phyloP scores from a whole-genome alignment of 1,140 invertebrate species.

The Caerostris darwini region DNA sequence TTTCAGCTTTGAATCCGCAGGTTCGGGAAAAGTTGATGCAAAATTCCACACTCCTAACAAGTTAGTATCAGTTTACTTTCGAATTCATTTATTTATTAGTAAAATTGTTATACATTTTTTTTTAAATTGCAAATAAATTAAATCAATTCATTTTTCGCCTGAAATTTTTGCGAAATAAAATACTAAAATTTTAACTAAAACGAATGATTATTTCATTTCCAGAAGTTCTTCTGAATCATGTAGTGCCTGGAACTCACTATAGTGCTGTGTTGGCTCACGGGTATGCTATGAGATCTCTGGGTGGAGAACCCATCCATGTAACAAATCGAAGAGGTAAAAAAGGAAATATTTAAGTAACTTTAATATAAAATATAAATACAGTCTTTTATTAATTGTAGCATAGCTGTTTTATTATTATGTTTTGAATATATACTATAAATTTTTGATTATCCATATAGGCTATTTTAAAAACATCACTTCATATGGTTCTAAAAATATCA shows the following conservation, averaged over 20 bases:
- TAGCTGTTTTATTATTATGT: too few relatives aligned
- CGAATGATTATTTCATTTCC: neutral
- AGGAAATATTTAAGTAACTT: neutral
- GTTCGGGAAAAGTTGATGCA: slow-evolving; percentile 29
- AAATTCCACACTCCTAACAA: slow-evolving; percentile 65
- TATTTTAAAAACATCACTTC: too few relatives aligned
- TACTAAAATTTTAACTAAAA: neutral
- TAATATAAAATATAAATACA: too few relatives aligned
- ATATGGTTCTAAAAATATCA: too few relatives aligned
- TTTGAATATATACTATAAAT: too few relatives aligned
- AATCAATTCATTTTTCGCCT: neutral
- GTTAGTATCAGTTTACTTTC: neutral
- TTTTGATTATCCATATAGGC: too few relatives aligned
- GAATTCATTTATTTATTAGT: neutral
- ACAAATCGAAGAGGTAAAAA: slow-evolving; percentile 68
- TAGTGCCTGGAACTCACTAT: slow-evolving; percentile 70
- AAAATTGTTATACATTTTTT: neutral
- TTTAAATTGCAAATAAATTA: neutral
- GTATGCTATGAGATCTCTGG: slow-evolving; percentile 47
- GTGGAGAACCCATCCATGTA: slow-evolving; percentile 60
- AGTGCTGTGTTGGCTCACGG: slow-evolving; percentile 73
- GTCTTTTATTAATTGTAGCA: too few relatives aligned
- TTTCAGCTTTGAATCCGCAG: slow-evolving; percentile 38
- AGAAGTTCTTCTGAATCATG: slow-evolving; percentile 71
- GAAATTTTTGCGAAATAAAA: neutral